Base-by-base conservation (phyloP, 1,140 invertebrate genomes). In the Notospermus geniculatus region DNA sequence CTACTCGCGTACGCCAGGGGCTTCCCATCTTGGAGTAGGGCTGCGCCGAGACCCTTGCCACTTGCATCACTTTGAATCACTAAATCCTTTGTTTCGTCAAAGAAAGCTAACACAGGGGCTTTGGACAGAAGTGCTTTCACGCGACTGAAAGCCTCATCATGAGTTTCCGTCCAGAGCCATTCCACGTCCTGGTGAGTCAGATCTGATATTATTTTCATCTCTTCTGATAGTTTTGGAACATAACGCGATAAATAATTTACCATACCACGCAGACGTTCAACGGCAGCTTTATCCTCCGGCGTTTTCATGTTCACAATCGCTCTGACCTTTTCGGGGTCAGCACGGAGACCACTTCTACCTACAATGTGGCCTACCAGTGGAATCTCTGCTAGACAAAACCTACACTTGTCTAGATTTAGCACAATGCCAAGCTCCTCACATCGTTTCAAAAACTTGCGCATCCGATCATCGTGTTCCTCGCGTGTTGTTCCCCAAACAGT, bases 261-360 rank as follows among this genome's bases (percentile, higher is more conserved):
- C 2, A 71, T 43, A 22, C 70, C 65, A 41, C 65, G 25, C 11
- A 71, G 65, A 11, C 63, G 55, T 54, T 62, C 54, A 17, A 74
- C 60, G 30, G 58, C 65, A 53, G 59, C 63, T 25, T 73, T 56
- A 57, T 72, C 69, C 17, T 32, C 66, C 15, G 83, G 82, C n/a
- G 50, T 60, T 5, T 75, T 69, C 62, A 78, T 77, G 1, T 83
- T 68, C n/a, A 71, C 19, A 2, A 84, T 78, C 5, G 80, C 73
- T 32, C 63, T 52, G 22, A 81, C 62, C 59, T 83, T 84, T 15
- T 73, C 71, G 0, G 77, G 79, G 64, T 80, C 74, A 0, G 73
- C 76, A 25, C 66, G 52, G 23, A 82, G 59, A 45, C 29, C 68
- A 54, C 53, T 65, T 65, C 28, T 53, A 57, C n/a, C 57, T 15